Percentiles rank a stretch among this genome's conserved stretches.
These are phyloP conservation scores for Neogobius melanostomus DNA, from an alignment of 2,113 vertebrate species.

Conservation along the genomic window DNA sequence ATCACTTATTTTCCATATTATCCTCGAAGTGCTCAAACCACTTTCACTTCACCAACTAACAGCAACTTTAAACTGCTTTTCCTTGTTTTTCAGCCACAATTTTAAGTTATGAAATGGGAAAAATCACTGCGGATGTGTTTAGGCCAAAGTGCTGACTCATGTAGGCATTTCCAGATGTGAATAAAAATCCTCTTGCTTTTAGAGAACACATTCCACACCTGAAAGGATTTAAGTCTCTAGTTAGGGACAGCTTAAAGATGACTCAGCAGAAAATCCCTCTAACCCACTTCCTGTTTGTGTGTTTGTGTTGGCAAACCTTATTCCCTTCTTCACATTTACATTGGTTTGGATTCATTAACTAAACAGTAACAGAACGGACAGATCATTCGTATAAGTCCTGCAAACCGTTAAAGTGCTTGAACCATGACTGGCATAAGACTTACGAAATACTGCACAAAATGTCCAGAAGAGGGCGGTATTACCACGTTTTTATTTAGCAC, in stretches of 20 bases:
- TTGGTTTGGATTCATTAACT: neutral
- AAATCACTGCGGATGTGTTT: too few species aligned
- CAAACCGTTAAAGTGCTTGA: neutral
- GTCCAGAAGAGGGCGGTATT: neutral
- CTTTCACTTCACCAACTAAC: too few species aligned
- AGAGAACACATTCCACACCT: neutral
- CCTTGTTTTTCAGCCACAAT: too few species aligned
- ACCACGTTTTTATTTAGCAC: neutral
- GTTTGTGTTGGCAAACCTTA: neutral
- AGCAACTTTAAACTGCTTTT: too few species aligned
- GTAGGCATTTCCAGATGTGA: neutral
- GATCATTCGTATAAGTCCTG: too few species aligned
- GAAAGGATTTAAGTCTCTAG: neutral
- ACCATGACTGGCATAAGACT: neutral
- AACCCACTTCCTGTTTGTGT: conserved; percentile 1
- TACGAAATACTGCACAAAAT: neutral
- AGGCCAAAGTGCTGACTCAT: neutral
- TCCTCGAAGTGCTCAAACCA: too few species aligned
- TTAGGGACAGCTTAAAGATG: neutral
- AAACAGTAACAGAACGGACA: neutral
- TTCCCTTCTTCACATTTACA: too few species aligned
- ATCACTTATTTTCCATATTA: too few species aligned
- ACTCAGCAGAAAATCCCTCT: neutral
- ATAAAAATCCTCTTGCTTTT: neutral
- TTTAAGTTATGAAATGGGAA: too few species aligned